Evolutionary conservation across 2,797 vertebrate species (phyloP).

Genomic region (Rhinogobio ventralis): DNA sequence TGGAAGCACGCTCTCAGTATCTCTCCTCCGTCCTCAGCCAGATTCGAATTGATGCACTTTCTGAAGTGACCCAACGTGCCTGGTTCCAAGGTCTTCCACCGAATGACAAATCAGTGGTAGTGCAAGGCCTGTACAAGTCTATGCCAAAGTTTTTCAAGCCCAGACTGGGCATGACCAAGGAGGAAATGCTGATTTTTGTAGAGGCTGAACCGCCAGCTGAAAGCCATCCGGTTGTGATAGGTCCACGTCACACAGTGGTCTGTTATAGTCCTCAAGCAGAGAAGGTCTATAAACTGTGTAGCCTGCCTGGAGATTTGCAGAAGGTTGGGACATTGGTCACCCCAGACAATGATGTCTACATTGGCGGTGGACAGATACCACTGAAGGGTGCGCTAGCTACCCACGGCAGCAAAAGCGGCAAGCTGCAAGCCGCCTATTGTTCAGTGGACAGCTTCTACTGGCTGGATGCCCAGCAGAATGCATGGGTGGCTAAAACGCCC

Average conservation of each 20-base stretch:
- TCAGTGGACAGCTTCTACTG: slow-evolving; percentile 97
- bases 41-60: slow-evolving; percentile 96
- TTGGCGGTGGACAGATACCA: slow-evolving; percentile 94
- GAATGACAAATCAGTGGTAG: slow-evolving; percentile 98
- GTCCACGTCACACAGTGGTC: slow-evolving; percentile 84
- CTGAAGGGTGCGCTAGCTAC: slow-evolving; percentile 89
- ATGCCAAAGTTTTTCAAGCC: slow-evolving; percentile 99
- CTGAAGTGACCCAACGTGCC: slow-evolving; percentile 96
- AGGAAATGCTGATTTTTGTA: slow-evolving; percentile 98
- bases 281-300: slow-evolving; percentile 96
- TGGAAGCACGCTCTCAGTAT: slow-evolving; percentile 94
- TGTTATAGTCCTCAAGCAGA: slow-evolving; percentile 99
- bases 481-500: slow-evolving; percentile 94
- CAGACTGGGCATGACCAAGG: slow-evolving; percentile 97
- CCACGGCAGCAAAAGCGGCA: slow-evolving; percentile 90
- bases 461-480: slow-evolving; percentile 97
- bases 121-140: slow-evolving; percentile 98
- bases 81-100: slow-evolving; percentile 98
- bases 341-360: slow-evolving; percentile 96
- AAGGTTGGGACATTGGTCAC: slow-evolving; percentile 95
- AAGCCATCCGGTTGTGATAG: slow-evolving; percentile 60
- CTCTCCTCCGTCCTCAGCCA: slow-evolving; percentile 97
- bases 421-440: slow-evolving; percentile 89
- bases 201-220: slow-evolving; percentile 89
- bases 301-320: slow-evolving; percentile 91